Evolutionary conservation across 2,888 invertebrate genomes (phyloP).

Genomic region (Drosophila birchii): DNA sequence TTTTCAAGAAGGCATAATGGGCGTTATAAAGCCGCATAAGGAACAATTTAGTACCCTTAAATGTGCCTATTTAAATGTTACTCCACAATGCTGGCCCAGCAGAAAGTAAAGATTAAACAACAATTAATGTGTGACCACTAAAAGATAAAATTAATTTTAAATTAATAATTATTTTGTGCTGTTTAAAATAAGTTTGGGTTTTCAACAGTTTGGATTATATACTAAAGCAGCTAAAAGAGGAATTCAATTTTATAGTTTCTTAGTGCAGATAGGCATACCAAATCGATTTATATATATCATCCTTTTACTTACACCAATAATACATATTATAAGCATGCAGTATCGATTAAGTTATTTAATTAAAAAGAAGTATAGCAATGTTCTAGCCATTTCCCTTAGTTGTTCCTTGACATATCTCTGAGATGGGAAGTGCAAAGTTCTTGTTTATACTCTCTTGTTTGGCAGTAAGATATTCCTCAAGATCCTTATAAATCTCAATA

Average conservation of each 20-base stretch:
- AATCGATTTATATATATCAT: background rate
- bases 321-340: background rate
- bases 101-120: background rate
- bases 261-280: background rate
- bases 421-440: background rate
- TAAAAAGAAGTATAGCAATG: background rate
- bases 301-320: too few species aligned
- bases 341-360: background rate
- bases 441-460: background rate
- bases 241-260: background rate
- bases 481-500: background rate
- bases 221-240: too few species aligned
- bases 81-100: background rate
- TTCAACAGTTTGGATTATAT: background rate
- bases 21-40: background rate
- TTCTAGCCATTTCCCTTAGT: background rate
- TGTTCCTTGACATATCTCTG: background rate
- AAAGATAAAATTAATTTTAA: too few species aligned
- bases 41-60: fast-evolving
- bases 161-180: background rate
- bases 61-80: background rate
- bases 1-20: background rate
- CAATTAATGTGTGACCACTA: background rate
- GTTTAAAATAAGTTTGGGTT: background rate
- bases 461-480: background rate